These are phyloP conservation scores for Aeoliscus strigatus DNA, from an alignment of 2,797 vertebrate species.

Conservation along the genomic window DNA sequence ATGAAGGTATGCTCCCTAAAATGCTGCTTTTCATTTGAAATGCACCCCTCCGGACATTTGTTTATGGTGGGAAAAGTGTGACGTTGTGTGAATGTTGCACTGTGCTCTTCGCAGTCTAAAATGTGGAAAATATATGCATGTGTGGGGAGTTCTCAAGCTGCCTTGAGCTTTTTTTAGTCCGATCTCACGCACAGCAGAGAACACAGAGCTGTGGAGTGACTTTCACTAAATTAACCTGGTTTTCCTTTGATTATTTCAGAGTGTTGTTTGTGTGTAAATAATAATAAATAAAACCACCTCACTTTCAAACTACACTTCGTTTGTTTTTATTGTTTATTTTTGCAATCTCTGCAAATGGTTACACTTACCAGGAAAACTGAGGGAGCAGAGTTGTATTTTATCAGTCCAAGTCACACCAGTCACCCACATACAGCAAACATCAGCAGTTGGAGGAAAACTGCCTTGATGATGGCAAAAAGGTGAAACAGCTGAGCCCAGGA, in stretches of 20 bases:
- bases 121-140: slow-evolving; percentile 32
- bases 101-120: slow-evolving; percentile 18
- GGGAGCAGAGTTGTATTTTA: slow-evolving; percentile 3
- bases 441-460: slow-evolving; percentile 5
- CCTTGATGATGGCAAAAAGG: slow-evolving; percentile 21
- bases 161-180: slow-evolving; percentile 36
- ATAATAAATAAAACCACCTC: too few species aligned
- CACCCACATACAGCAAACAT: slow-evolving; percentile 7
- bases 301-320: too few species aligned
- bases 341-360: slow-evolving; percentile 7
- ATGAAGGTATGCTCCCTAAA: slow-evolving; percentile 14
- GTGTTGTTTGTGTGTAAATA: slow-evolving; percentile 9
- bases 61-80: slow-evolving; percentile 10
- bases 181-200: slow-evolving; percentile 35
- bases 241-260: slow-evolving; percentile 12
- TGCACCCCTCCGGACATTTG: slow-evolving; percentile 16
- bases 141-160: slow-evolving; percentile 17
- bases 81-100: slow-evolving; percentile 12
- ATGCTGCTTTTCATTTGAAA: slow-evolving; percentile 32
- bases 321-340: slow-evolving; percentile 27
- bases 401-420: too few species aligned
- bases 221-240: slow-evolving; percentile 25
- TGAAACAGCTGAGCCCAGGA: slow-evolving; percentile 19
- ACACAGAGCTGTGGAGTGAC: slow-evolving; percentile 20
- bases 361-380: slow-evolving; percentile 12